phyloP scores from a whole-genome alignment of 2,888 invertebrate genomes.

The Cephus pulcher region DNA sequence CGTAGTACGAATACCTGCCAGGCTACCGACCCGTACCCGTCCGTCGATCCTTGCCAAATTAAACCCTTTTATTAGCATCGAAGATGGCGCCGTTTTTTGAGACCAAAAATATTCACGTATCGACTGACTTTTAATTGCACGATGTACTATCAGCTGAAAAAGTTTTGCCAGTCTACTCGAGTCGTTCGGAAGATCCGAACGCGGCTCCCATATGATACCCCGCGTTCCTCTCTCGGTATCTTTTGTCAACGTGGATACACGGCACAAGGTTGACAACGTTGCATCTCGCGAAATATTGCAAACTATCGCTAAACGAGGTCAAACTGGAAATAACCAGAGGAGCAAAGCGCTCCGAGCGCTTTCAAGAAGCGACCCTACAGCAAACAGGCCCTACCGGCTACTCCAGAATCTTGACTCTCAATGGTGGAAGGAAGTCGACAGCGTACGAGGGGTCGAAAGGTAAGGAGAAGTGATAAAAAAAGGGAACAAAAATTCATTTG shows the following conservation, averaged over 20 bases:
- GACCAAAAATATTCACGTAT: not conserved
- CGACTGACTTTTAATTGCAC: not conserved
- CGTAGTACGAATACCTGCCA: not conserved
- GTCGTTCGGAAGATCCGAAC: not conserved
- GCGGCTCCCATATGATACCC: no score
- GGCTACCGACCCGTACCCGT: not conserved
- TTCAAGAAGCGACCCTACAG: slow-evolving; percentile 20
- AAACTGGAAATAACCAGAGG: slow-evolving; percentile 27
- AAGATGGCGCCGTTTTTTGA: not conserved
- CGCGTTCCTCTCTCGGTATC: not conserved
- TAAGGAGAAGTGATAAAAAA: not conserved
- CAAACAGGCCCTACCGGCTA: slow-evolving; percentile 9
- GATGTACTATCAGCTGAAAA: not conserved
- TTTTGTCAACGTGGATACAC: not conserved
- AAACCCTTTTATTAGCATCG: not conserved
- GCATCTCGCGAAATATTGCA: slow-evolving; percentile 30
- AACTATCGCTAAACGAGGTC: slow-evolving; percentile 18
- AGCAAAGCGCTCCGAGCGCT: slow-evolving; percentile 21
- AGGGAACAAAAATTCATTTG: not conserved
- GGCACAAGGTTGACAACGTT: not conserved
- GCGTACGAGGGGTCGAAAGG: no score
- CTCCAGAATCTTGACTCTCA: not conserved
- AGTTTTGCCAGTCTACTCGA: not conserved
- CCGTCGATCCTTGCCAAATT: not conserved
- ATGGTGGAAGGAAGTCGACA: not conserved